phyloP scores from a whole-genome alignment of 2,888 invertebrate species.

The Gastrophysa polygoni region DNA sequence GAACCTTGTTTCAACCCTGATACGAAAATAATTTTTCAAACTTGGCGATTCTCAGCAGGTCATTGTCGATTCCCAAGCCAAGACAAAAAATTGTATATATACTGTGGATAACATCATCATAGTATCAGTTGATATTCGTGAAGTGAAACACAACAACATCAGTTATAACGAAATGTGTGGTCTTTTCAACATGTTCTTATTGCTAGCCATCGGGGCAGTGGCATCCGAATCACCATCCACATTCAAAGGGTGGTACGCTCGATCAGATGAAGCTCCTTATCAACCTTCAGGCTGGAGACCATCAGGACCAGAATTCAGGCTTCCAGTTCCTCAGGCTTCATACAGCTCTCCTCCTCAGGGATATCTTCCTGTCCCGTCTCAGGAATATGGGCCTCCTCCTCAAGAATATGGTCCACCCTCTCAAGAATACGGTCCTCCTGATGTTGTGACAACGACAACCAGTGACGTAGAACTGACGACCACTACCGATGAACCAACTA shows the following conservation, averaged over 20 bases:
- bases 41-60: background rate
- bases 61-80: background rate
- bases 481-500: slow-evolving; percentile 50
- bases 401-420: slow-evolving; percentile 53
- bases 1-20: slow-evolving; percentile 13
- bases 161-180: background rate
- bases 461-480: slow-evolving; percentile 36
- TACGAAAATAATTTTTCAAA: background rate
- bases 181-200: background rate
- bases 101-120: background rate
- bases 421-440: slow-evolving; percentile 52
- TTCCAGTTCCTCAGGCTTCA: slow-evolving; percentile 44
- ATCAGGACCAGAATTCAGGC: slow-evolving; percentile 52
- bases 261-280: slow-evolving; percentile 47
- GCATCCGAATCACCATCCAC: background rate
- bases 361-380: slow-evolving; percentile 42
- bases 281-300: slow-evolving; percentile 54
- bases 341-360: slow-evolving; percentile 25
- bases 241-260: background rate
- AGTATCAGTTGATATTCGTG: background rate
- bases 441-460: slow-evolving; percentile 31
- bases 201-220: background rate
- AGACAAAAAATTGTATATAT: background rate
- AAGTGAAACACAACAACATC: background rate
- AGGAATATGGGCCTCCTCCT: slow-evolving; percentile 45